Evolutionary conservation across 2,113 vertebrate species (phyloP), one percentile per base, ranked within the genome.

Genomic region (Solea solea): DNA sequence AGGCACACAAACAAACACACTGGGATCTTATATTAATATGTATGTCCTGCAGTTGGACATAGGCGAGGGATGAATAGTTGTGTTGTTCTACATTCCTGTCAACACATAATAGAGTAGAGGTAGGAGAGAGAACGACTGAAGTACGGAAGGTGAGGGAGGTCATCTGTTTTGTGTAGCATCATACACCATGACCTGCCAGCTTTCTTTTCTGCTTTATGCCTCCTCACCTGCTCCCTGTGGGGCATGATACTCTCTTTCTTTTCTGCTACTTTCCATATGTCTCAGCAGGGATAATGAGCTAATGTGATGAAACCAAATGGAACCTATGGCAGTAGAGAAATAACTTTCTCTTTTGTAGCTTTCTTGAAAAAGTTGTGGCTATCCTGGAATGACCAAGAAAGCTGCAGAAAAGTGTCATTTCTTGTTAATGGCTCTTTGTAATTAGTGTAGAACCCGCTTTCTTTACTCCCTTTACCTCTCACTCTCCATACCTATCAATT

Each of bases 11-110:
- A 41, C 50, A 52, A 52, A 53, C 63, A 74, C 72, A 21, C 72
- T 41, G 27, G 46, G 44, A 64, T 54, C 27, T 70, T 16, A 69
- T 71, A 87, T 88, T 72, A 87, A 88, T 87, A 88, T 88, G 79
- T 70, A 86, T 89, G 81, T 78, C 67, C 67, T 86, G 87, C 74
- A 78, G 78, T 75, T 44, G 44, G 70, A 72, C 49, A 46, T 42
- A 57, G 68, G 39, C 56, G 73, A 73, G 80, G 64, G 69, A 88
- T 70, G 65, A 77, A 62, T 25, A 1, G 34, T 34, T 34, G 58
- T 50, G 27, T 54, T 59, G 50, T 75, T 64, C 60, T 64, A 85
- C 60, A 63, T 9, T 65, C 64, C 41, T 60, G 60, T 61, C 66
- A 72, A 53, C 73, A 62, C 45, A 69, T 45, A 66, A 39, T 39